A percentile compares a stretch with the other conserved stretches of the same genome.
Evolutionary conservation across 2,797 vertebrate species (phyloP).

Genomic region (Myotis myotis): DNA sequence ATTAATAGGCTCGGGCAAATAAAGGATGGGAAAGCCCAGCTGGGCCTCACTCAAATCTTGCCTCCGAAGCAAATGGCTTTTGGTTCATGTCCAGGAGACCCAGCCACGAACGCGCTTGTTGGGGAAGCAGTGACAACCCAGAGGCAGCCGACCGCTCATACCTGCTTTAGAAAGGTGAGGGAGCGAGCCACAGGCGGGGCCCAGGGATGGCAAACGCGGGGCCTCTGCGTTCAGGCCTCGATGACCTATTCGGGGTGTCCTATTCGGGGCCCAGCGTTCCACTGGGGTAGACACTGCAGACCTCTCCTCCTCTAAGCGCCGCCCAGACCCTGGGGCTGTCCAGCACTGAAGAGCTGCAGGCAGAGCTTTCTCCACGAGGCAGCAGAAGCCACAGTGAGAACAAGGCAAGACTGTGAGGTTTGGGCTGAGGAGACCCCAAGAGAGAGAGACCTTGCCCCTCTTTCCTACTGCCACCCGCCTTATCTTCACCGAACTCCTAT

Average conservation of each 20-base stretch:
- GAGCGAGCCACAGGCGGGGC: not conserved
- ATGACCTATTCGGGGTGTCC: not conserved
- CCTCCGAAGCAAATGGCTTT: constrained; percentile 48
- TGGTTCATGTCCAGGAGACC: constrained; percentile 43
- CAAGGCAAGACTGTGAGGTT: too few species aligned
- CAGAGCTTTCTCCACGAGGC: not conserved
- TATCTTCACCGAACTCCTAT: not conserved
- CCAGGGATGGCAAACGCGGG: rapidly evolving
- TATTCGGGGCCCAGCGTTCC: rapidly evolving
- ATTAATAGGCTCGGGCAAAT: constrained; percentile 80
- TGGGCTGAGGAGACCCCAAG: not conserved
- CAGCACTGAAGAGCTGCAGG: not conserved
- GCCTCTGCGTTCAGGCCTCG: not conserved
- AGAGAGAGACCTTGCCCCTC: not conserved
- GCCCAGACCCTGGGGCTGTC: not conserved
- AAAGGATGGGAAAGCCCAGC: constrained; percentile 80
- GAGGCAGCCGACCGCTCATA: rapidly evolving
- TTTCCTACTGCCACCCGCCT: not conserved
- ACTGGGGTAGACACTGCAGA: rapidly evolving
- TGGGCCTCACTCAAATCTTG: constrained; percentile 70
- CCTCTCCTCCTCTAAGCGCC: not conserved
- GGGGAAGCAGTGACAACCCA: not conserved
- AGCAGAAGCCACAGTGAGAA: not conserved
- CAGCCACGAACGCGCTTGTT: not conserved
- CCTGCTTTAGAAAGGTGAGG: not conserved